Base-by-base conservation (phyloP, 2,113 vertebrate species). In the Hemibates koningsi region DNA sequence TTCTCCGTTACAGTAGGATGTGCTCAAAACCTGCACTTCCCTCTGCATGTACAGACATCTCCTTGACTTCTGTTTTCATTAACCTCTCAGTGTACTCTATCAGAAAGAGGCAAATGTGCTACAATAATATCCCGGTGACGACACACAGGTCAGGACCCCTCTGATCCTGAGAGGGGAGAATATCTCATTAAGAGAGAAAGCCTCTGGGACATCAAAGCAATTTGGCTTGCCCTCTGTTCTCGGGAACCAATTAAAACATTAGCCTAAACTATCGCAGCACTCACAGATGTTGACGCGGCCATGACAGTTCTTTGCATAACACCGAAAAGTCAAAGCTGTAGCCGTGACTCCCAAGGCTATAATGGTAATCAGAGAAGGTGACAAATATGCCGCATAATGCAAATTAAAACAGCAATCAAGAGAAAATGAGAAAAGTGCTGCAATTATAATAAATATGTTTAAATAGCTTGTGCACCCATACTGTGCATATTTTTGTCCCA, bases 231-330 rank as follows among this genome's bases (percentile, higher is more conserved):
- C 94, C 96, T 95, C 94, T 95, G 95, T 96, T 96, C 95, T 93
- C 57, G 45, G 90, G 94, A 96, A 94, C 95, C 95, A 97, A 97
- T 97, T 96, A 97, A 97, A 96, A 95, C 95, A 96, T 96, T 96
- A 96, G 94, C 91, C 91, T 88, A 94, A 96, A 95, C 93, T 93
- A 93, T 93, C 82, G 83, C 93, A 81, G 80, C 50, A 90, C 92
- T 95, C 94, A 81, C 93, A 95, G 91, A 94, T 95, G 94, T 93
- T 94, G 94, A 95, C 89, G 93, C 88, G 80, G 89, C 89, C 84
- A 87, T 86, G 82, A 89, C 88, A 59, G 88, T 84, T 86, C 90
- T 84, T 89, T 89, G 83, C 84, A 34, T 56, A 87, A 91, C 82
- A 86, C 53, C 43, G 82, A 89, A 90, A 90, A 94, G 87, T 88